Conservation (phyloP, 2,113 vertebrate species). For the Oncorhynchus gorbuscha region DNA sequence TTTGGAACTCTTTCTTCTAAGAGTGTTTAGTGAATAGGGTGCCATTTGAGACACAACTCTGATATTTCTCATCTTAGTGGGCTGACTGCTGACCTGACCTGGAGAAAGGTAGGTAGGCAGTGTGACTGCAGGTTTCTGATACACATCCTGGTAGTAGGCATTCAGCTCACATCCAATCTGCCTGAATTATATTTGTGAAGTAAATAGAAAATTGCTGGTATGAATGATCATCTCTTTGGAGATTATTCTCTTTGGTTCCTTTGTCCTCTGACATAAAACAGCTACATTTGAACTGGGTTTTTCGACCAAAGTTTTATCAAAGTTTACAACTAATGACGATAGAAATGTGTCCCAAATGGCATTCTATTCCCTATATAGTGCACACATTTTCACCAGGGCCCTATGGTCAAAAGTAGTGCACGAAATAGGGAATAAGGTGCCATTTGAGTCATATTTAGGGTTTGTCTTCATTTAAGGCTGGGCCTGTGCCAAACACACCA, state of each 20-base stretch:
- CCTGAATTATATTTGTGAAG: background rate
- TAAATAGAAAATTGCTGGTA: background rate
- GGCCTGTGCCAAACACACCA: slow-evolving; percentile 18
- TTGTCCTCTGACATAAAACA: background rate
- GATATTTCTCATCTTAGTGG: slow-evolving; percentile 38
- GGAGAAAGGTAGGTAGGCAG: background rate
- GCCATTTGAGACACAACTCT: slow-evolving; percentile 41
- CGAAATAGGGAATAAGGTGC: too few species aligned
- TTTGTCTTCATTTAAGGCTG: too few species aligned
- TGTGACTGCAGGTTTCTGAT: slow-evolving; percentile 9
- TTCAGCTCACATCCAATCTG: background rate
- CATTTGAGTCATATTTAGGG: background rate
- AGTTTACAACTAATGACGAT: background rate
- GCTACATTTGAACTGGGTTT: too few species aligned
- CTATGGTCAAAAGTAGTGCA: background rate
- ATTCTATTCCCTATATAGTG: too few species aligned
- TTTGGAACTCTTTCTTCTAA: too few species aligned
- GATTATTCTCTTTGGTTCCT: background rate
- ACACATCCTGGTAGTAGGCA: background rate
- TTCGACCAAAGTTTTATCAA: background rate
- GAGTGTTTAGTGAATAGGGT: background rate
- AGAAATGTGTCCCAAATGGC: too few species aligned
- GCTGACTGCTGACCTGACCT: slow-evolving; percentile 33
- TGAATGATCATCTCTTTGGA: background rate
- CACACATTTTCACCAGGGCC: background rate